These are phyloP conservation scores for Salvelinus sp. DNA, from an alignment of 2,113 vertebrate species.

Conservation along the genomic window DNA sequence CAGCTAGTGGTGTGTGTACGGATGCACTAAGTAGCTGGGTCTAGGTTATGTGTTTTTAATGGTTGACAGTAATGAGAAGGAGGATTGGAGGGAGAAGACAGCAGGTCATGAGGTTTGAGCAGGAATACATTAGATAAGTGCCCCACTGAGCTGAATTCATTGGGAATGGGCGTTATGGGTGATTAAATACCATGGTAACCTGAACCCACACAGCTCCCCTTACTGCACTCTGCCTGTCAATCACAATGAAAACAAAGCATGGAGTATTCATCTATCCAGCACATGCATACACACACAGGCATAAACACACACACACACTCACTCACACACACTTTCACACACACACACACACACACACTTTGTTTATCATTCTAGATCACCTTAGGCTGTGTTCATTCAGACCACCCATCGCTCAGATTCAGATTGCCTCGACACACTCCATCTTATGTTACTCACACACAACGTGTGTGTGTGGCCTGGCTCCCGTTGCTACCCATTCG, in stretches of 20 bases:
- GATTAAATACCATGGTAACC: conserved; percentile 67
- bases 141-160: conserved; percentile 29
- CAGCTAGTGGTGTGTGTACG: background rate
- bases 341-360: background rate
- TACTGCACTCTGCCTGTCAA: conserved; percentile 32
- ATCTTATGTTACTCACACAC: conserved; percentile 24
- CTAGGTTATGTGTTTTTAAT: conserved; percentile 6
- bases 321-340: conserved; percentile 7
- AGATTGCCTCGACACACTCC: background rate
- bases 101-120: conserved; percentile 20
- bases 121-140: conserved; percentile 35
- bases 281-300: background rate
- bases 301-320: conserved; percentile 13
- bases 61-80: conserved; percentile 17
- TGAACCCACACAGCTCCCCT: conserved; percentile 40
- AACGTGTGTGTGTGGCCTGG: conserved; percentile 12
- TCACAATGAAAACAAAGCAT: conserved; percentile 40
- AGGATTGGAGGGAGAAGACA: background rate
- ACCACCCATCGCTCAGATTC: conserved; percentile 8
- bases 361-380: background rate
- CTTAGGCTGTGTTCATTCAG: background rate
- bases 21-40: background rate
- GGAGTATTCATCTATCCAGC: conserved; percentile 30
- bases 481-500: conserved; percentile 11
- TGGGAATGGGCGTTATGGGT: conserved; percentile 43